These are phyloP conservation scores for Gryllus longicercus DNA, from an alignment of 2,888 invertebrate genomes.

Conservation along the genomic window DNA sequence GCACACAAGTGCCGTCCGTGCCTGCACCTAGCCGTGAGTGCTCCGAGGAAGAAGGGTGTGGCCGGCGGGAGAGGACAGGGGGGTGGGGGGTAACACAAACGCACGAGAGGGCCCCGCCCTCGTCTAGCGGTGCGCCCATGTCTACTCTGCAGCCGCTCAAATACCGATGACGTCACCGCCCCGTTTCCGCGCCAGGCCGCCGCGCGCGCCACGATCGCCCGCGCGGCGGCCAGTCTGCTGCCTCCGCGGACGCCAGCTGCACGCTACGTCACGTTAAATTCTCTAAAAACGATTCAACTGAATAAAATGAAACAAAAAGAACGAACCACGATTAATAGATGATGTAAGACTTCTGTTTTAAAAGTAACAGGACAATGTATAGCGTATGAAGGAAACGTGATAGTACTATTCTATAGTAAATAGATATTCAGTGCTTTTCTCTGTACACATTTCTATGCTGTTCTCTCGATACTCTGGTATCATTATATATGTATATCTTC, in stretches of 20 bases:
- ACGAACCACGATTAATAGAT: neutral
- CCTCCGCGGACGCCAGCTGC: neutral
- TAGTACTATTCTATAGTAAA: neutral
- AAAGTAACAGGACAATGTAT: neutral
- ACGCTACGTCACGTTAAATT: neutral
- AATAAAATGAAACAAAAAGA: neutral
- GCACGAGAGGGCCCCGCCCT: neutral
- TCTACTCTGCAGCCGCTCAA: neutral
- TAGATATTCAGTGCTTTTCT: neutral
- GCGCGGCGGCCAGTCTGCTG: too few relatives aligned
- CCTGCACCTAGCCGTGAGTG: neutral
- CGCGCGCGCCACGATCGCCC: too few relatives aligned
- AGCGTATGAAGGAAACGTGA: neutral
- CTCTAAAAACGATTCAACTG: neutral
- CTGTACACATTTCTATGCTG: neutral
- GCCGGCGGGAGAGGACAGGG: neutral
- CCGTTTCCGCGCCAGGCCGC: neutral
- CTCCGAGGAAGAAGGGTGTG: neutral
- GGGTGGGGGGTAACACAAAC: too few relatives aligned
- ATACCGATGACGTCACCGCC: neutral
- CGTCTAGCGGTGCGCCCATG: neutral
- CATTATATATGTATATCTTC: neutral
- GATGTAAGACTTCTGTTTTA: neutral
- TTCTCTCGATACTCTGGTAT: neutral
- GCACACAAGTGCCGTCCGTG: neutral